Evolutionary conservation across 2,797 vertebrate genomes (phyloP).

Genomic region (Clamator glandarius): DNA sequence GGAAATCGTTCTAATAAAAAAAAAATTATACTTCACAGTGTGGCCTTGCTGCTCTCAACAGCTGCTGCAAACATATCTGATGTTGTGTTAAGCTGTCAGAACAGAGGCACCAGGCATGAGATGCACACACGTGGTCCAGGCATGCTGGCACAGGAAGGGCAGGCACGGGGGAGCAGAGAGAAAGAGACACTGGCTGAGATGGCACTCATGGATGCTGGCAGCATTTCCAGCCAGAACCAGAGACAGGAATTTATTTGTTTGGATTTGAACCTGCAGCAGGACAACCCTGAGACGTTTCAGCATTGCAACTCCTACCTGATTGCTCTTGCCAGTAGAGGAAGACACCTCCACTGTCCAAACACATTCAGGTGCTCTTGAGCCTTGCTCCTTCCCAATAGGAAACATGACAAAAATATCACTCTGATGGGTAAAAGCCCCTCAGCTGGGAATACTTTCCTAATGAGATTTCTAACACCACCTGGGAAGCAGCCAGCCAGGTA

Average conservation of each 20-base stretch:
- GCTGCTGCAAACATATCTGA: not conserved
- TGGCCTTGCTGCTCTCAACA: not conserved
- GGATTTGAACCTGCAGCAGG: not conserved
- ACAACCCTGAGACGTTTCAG: not conserved
- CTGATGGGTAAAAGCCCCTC: not conserved
- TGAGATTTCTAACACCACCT: not conserved
- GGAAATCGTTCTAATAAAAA: slow-evolving; percentile 39
- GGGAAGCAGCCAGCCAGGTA: not conserved
- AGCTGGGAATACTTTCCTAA: not conserved
- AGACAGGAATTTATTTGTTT: not conserved
- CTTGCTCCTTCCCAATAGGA: not conserved
- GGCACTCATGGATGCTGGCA: not conserved
- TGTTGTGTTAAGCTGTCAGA: accelerated
- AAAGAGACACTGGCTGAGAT: too few relatives aligned
- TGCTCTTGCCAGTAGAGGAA: not conserved
- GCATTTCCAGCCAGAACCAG: not conserved
- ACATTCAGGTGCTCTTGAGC: accelerated
- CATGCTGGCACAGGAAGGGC: accelerated
- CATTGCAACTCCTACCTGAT: not conserved
- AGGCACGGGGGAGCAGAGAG: not conserved
- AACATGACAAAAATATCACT: not conserved
- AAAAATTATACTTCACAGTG: not conserved
- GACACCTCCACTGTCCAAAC: not conserved
- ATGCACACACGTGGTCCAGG: accelerated
- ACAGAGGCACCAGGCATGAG: not conserved